Percentiles rank a stretch among this genome's conserved stretches.
These are phyloP conservation scores for Petrolisthes cinctipes DNA, from an alignment of 2,888 invertebrate genomes.

Conservation along the genomic window DNA sequence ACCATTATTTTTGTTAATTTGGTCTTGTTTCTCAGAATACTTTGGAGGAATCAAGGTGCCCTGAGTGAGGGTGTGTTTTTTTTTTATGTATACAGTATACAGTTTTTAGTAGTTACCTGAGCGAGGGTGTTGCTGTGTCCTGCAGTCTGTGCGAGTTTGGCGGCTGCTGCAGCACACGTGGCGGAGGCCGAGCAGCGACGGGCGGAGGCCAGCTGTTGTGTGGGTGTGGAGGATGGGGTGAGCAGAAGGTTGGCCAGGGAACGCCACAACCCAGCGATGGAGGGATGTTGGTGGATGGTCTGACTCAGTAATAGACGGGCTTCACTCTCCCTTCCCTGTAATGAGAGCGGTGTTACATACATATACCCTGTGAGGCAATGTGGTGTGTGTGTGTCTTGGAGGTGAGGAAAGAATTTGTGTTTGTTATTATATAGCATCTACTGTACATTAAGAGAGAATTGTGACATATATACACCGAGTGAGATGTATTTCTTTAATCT, in stretches of 20 bases:
- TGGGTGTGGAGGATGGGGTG: not conserved
- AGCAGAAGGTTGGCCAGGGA: conserved; percentile 52
- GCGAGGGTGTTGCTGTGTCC: conserved; percentile 42
- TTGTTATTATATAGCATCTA: too few species aligned
- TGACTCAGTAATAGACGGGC: conserved; percentile 47
- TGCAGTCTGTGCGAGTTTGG: conserved; percentile 39
- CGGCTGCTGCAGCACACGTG: conserved; percentile 46
- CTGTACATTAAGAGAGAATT: too few species aligned
- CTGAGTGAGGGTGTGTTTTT: conserved; percentile 54
- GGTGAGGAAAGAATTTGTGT: too few species aligned
- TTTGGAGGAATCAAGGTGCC: conserved; percentile 19
- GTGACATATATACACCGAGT: too few species aligned
- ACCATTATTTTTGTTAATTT: too few species aligned
- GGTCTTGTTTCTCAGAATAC: too few species aligned
- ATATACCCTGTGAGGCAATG: too few species aligned
- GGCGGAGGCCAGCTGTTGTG: not conserved
- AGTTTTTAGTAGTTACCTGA: conserved; percentile 33
- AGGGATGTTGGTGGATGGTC: conserved; percentile 55
- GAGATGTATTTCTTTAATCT: too few species aligned
- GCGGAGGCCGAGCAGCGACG: conserved; percentile 23
- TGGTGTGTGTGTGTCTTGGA: too few species aligned
- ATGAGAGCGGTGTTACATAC: not conserved
- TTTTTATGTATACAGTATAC: too few species aligned
- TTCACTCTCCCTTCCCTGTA: conserved; percentile 48
- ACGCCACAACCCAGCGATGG: conserved; percentile 48